Percentiles rank a stretch among this genome's conserved stretches.
Evolutionary conservation across 2,113 vertebrate genomes (phyloP).

Genomic region (Pseudolaguvia tuberculata): DNA sequence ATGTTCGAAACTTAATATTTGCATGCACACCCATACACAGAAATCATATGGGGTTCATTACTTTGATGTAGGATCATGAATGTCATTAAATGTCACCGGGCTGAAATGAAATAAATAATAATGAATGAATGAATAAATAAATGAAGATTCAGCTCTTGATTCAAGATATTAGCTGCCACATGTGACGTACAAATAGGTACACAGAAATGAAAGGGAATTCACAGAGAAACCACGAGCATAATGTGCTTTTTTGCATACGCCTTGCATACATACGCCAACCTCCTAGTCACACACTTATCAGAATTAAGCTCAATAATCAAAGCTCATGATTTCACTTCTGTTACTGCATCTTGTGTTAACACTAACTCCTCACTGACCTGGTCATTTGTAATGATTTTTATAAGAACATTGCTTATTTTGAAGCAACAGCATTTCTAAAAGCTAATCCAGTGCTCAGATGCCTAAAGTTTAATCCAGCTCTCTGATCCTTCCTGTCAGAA

Average conservation of each 20-base stretch:
- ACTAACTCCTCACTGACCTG: background rate
- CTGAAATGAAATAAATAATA: too few relatives aligned
- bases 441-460: slow-evolving; percentile 5
- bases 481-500: slow-evolving; percentile 27
- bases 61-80: slow-evolving; percentile 11
- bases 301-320: slow-evolving; percentile 25
- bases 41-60: background rate
- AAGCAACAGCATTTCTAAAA: slow-evolving; percentile 35
- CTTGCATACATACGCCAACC: background rate
- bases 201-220: background rate
- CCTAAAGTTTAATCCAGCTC: background rate
- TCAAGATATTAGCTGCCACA: background rate
- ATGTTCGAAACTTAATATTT: background rate
- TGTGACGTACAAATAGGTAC: background rate
- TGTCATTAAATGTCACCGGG: slow-evolving; percentile 1
- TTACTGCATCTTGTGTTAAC: background rate
- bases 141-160: background rate
- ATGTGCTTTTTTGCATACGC: background rate
- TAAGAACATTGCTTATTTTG: background rate
- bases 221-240: background rate
- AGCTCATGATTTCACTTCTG: background rate
- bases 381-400: background rate
- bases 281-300: slow-evolving; percentile 3
- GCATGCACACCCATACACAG: background rate
- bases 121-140: background rate